A percentile compares a stretch with the other conserved stretches of the same genome.
Evolutionary conservation across 2,797 vertebrate species (phyloP).

Genomic region (Pampus argenteus): DNA sequence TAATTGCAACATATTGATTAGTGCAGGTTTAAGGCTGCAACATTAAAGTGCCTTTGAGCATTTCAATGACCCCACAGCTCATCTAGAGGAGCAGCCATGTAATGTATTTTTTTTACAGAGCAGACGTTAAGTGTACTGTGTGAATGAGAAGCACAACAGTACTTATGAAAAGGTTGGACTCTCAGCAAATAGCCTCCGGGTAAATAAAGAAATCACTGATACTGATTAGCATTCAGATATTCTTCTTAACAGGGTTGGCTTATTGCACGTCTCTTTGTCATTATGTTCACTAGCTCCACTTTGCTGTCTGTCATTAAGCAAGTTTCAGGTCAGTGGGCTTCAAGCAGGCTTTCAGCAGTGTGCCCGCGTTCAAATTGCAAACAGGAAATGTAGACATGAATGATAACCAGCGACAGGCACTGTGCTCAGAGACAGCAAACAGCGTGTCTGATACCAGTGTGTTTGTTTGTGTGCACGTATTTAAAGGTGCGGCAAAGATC

Average conservation of each 20-base stretch:
- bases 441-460: slow-evolving; percentile 29
- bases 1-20: slow-evolving; percentile 1
- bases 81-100: slow-evolving; percentile 38
- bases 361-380: slow-evolving; percentile 62
- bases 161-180: slow-evolving; percentile 17
- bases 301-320: slow-evolving; percentile 69
- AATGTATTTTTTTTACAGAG: slow-evolving; percentile 32
- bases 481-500: slow-evolving; percentile 46
- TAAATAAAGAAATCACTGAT: slow-evolving; percentile 63
- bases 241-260: slow-evolving; percentile 49
- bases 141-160: slow-evolving; percentile 16
- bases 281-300: slow-evolving; percentile 52
- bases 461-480: slow-evolving; percentile 19
- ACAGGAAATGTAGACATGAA: slow-evolving; percentile 66
- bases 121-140: slow-evolving; percentile 29
- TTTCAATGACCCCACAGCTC: slow-evolving; percentile 42
- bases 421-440: slow-evolving; percentile 45
- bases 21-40: neutral
- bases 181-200: slow-evolving; percentile 51
- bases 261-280: slow-evolving; percentile 64
- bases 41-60: slow-evolving; percentile 9
- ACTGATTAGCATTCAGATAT: slow-evolving; percentile 66
- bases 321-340: slow-evolving; percentile 72
- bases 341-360: slow-evolving; percentile 64
- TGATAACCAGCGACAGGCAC: slow-evolving; percentile 61